Percentiles rank a stretch among this genome's conserved stretches.
Conservation (phyloP, 2,113 vertebrate species). For the Cyanistes caeruleus region DNA sequence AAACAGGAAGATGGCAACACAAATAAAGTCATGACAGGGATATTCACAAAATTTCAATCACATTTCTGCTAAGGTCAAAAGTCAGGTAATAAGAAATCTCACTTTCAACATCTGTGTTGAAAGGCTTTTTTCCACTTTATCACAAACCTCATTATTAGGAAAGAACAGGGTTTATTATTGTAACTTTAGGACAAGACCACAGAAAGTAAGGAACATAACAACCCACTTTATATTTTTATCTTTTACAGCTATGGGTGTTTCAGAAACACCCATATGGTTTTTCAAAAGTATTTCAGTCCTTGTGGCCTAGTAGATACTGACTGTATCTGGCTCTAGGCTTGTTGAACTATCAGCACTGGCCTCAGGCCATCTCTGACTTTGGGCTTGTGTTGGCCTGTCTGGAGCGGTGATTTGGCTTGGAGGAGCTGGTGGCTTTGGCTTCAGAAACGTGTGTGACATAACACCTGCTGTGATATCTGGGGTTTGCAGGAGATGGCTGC, state of each 20-base stretch:
- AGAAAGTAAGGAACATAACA: background rate
- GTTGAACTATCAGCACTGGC: background rate
- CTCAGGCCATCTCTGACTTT: background rate
- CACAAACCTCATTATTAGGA: background rate
- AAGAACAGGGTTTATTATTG: background rate
- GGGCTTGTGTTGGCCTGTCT: background rate
- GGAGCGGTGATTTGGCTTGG: background rate
- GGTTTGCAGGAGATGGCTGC: background rate
- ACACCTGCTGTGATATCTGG: background rate
- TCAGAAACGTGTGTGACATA: background rate
- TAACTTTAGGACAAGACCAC: background rate
- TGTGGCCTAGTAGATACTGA: background rate
- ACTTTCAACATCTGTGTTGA: background rate
- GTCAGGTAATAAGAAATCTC: background rate
- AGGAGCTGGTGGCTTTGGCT: background rate
- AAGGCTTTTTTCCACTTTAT: background rate
- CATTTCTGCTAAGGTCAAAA: background rate
- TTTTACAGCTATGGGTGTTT: background rate
- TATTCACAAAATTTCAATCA: background rate
- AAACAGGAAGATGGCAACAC: background rate
- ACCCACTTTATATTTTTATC: background rate
- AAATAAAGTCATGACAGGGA: background rate
- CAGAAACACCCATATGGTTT: background rate
- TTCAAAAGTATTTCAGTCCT: background rate
- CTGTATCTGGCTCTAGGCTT: background rate